Evolutionary conservation across 2,113 vertebrate species (phyloP).

Genomic region (Trematocara nigrifrons): DNA sequence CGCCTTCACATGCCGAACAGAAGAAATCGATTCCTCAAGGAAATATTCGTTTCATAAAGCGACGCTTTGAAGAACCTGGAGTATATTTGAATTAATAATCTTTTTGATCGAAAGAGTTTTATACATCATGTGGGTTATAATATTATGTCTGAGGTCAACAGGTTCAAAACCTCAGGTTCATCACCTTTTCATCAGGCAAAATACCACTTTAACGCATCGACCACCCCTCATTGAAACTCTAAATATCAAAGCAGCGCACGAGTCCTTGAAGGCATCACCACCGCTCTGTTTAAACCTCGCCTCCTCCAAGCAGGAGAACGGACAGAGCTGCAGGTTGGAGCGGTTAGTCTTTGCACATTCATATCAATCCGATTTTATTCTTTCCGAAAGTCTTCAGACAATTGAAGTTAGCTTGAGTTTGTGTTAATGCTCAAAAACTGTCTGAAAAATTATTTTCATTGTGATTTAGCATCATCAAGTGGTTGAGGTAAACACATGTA

Average conservation of each 20-base stretch:
- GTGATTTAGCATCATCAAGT: not conserved
- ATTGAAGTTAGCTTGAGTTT: not conserved
- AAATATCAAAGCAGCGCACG: not conserved
- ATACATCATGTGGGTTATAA: not conserved
- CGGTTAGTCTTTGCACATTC: not conserved
- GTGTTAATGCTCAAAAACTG: not conserved
- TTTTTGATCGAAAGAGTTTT: not conserved
- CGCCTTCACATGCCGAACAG: not conserved
- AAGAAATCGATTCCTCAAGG: not conserved
- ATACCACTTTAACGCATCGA: not conserved
- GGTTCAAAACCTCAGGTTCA: not conserved
- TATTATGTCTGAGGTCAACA: not conserved
- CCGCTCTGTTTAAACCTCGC: not conserved
- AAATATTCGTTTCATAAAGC: not conserved
- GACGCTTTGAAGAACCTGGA: not conserved
- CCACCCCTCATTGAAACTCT: not conserved
- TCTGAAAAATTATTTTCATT: not conserved
- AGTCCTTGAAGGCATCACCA: conserved; percentile 44
- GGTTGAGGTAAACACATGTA: not conserved
- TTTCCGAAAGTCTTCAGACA: not conserved
- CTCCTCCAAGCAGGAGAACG: not conserved
- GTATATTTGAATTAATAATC: not conserved
- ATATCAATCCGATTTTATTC: not conserved
- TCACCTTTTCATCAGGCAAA: not conserved
- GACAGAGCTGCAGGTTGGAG: conserved; percentile 9